Base-by-base conservation (phyloP, 2,888 invertebrate species). In the Anagyrus pseudococci region DNA sequence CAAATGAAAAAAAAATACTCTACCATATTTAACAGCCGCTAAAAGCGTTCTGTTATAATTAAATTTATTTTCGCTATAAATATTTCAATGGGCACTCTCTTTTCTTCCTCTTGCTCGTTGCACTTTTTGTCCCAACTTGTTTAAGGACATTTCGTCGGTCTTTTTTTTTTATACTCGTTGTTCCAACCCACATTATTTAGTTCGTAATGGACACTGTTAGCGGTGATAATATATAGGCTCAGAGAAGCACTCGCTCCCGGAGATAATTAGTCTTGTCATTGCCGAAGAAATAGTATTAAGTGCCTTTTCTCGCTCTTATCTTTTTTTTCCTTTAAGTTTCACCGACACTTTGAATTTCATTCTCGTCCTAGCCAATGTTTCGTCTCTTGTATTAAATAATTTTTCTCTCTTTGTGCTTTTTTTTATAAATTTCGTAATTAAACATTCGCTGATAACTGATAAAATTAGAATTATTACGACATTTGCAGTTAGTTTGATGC, bases 181-280 rank as follows among this genome's bases (percentile, higher is more conserved):
- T 23, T 33, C 17, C 17, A 26, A 23, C 10, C 19, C 13, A 53
- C 49, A 48, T 62, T 58, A 58, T 37, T 63, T 55, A 49, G 40
- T 41, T 29, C 4, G 44, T 55, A 58, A 63, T 58, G 50, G 55
- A 53, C 55, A 46, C 46, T 52, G 44, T 47, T 58, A 58, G 47
- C 52, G 50, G 19, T 40, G 37, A 64, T 59, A 59, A 64, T 64
- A 56, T 41, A 59, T 59, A 59, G 55, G 54, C 50, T 26, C 53
- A 44, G 41, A 22, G 41, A 44, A 17, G 33, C 25, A 25, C 22
- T 60, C 57, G 26, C 26, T 64, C 57, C 44, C 48, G 26, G 41
- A 43, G 57, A 64, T 46, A 64, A 70, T 70, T 70, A 69, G 66
- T 69, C 70, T 68, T 70, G 68, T 70, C 70, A 64, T 64, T 66